phyloP scores from a whole-genome alignment of 2,113 vertebrate species.

The Oxyruncus cristatus region DNA sequence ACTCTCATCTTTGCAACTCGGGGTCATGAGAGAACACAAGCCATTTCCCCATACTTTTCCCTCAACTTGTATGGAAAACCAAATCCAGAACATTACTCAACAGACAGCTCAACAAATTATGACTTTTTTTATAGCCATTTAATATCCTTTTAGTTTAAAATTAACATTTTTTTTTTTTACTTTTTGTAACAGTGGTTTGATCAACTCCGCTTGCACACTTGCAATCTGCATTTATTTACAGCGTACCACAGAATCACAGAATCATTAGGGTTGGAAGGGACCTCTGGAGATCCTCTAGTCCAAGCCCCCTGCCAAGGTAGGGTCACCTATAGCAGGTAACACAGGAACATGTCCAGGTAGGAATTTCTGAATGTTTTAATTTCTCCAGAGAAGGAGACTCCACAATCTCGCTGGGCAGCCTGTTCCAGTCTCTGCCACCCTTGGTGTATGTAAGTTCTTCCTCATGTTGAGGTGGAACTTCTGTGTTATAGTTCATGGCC shows the following conservation, averaged over 20 bases:
- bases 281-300: background rate
- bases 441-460: background rate
- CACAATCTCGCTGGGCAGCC: too few species aligned
- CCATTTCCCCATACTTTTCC: background rate
- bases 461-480: background rate
- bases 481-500: background rate
- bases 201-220: rapidly evolving
- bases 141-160: background rate
- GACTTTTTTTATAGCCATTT: background rate
- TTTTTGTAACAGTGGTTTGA: background rate
- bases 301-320: rapidly evolving
- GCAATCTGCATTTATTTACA: background rate
- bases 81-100: background rate
- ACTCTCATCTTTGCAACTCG: background rate
- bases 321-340: background rate
- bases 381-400: background rate
- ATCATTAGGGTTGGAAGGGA: background rate
- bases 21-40: background rate
- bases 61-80: background rate
- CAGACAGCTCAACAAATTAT: background rate
- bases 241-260: background rate
- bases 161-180: background rate
- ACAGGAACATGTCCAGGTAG: background rate
- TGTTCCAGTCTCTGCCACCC: background rate
- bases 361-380: background rate